A percentile compares a stretch with the other conserved stretches of the same genome.
phyloP scores from a whole-genome alignment of 2,113 vertebrate species.

The Sialia sialis region DNA sequence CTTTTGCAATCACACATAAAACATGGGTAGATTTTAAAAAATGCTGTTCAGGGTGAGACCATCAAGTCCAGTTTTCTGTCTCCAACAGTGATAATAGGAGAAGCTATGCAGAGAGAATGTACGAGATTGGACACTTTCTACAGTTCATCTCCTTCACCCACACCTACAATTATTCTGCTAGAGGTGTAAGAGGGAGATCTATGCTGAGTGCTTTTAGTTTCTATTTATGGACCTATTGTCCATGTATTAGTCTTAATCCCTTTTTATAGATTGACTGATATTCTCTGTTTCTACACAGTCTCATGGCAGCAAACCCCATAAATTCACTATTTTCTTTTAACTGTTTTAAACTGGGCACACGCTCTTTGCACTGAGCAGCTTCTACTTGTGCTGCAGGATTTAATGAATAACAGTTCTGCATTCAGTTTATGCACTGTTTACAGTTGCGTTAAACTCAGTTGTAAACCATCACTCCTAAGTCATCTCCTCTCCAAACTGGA shows the following conservation, averaged over 20 bases:
- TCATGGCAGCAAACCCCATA: not conserved
- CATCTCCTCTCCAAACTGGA: not conserved
- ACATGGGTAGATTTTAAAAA: not conserved
- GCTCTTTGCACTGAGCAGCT: not conserved
- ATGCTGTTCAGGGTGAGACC: not conserved
- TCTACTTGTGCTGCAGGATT: not conserved
- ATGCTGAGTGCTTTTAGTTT: not conserved
- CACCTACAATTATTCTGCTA: not conserved
- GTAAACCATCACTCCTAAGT: not conserved
- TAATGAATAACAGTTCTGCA: not conserved
- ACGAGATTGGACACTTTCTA: not conserved
- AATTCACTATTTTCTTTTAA: not conserved
- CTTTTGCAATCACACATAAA: not conserved
- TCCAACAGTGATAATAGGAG: constrained; percentile 23
- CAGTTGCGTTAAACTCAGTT: not conserved
- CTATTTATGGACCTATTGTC: not conserved
- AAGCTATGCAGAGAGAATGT: not conserved
- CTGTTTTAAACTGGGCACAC: not conserved
- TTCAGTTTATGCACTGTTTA: not conserved
- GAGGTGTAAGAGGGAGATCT: not conserved
- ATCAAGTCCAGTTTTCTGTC: not conserved
- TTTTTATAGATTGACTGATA: not conserved
- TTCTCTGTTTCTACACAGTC: not conserved
- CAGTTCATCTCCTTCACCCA: not conserved
- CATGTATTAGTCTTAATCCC: not conserved